Base-by-base conservation (phyloP, 2,113 vertebrate genomes). In the Tragulus kanchil region DNA sequence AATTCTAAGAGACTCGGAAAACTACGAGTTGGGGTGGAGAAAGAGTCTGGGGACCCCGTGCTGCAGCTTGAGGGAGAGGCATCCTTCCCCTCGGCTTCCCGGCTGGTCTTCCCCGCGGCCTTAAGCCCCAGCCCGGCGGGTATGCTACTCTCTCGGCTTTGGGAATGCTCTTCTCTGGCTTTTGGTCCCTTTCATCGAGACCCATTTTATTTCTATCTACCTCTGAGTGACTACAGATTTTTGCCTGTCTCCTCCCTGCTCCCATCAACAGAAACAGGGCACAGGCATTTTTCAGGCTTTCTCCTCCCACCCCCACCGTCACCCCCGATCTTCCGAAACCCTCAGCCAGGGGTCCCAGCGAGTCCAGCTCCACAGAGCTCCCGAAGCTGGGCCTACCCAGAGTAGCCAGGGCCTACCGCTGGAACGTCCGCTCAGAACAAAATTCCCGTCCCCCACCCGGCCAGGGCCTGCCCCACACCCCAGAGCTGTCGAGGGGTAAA, bases 281-380 rank as follows among this genome's bases (percentile, higher is more conserved):
- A 28, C 89, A 19, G 4, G 3, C 9, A 3, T 23, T 69, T 64
- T 59, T 26, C 52, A 10, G 65, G 61, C 89, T 36, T 15, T 6
- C 25, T 14, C 12, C 19, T 12, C 69, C 9, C 48, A 23, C 3
- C 62, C 56, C 52, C 9, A n/a, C 69, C 23, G 36, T 10, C 69
- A 13, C 36, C 50, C 54, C 36, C 14, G 42, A 31, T 82, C 69
- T 54, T 64, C 84, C 79, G 23, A 91, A 96, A 65, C 78, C 73
- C 48, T 36, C n/a, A 36, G 11, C 5, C 7, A 0, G 6, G 58
- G 28, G 25, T 54, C 58, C 77, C 54, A 31, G 50, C 2, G 56
- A 73, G 50, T 42, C 65, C 84, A 64, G 36, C 31, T 61, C 15
- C 61, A 17, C 31, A 0, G 54, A 15, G 17, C 28, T 10, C 64